These are phyloP conservation scores for Catharus bicknelli DNA, from an alignment of 2,113 vertebrate species.

Conservation along the genomic window DNA sequence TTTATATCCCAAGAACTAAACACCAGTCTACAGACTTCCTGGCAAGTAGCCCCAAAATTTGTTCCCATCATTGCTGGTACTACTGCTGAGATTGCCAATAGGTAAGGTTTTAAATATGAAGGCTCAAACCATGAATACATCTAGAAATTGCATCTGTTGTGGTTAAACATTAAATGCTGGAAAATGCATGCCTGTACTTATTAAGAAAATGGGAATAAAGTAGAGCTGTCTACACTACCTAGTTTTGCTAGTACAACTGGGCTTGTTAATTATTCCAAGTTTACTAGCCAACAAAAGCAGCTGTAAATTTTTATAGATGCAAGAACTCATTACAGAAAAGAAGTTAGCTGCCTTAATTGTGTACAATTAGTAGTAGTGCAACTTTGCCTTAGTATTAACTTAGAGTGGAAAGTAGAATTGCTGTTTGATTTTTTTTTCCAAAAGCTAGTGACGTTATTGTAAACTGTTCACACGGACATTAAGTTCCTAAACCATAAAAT, in stretches of 20 bases:
- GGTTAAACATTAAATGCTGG: background rate
- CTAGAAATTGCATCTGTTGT: background rate
- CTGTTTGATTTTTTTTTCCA: background rate
- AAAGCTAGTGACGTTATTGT: background rate
- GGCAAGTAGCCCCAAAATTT: background rate
- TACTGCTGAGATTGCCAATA: background rate
- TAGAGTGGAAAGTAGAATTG: background rate
- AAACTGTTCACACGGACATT: background rate
- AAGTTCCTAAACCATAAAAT: background rate
- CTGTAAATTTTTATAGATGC: background rate
- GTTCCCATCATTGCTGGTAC: background rate
- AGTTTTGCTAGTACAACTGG: background rate
- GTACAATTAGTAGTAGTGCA: background rate
- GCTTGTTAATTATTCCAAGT: background rate
- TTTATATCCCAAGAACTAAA: background rate
- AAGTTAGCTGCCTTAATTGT: background rate
- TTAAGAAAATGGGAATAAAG: background rate
- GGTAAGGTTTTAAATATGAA: background rate
- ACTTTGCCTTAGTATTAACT: background rate
- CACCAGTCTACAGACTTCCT: fast-evolving
- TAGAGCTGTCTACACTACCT: background rate
- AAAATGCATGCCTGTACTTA: background rate
- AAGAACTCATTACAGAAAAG: background rate
- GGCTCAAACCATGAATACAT: background rate
- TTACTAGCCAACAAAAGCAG: background rate